Base-by-base conservation (phyloP, 23 tunicate genomes). In the Aplidium turbinatum region DNA sequence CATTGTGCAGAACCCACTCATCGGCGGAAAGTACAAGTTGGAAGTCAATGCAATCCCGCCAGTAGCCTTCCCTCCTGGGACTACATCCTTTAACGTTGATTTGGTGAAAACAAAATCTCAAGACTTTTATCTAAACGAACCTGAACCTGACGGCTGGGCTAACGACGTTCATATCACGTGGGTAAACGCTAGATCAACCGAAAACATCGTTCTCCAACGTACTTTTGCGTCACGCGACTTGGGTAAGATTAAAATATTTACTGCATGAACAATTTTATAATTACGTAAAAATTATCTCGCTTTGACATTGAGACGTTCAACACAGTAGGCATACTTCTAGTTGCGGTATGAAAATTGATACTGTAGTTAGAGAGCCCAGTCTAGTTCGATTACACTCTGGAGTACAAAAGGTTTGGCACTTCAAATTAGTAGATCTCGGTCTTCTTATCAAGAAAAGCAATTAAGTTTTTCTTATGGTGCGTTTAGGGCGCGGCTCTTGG, bases 1-100 rank as follows among this genome's bases (percentile, higher is more conserved):
- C 19, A 68, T 81, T 0, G 83, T 88, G 4, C 87, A 88, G 69
- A 88, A 88, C 58, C 78, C 96, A 3, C 68, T 88, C 19, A 33
- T 4, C 58, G 63, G 68, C 21, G 69, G 68, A 0, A 38, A 68
- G 1, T 68, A 68, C 31, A 28, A 3, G 5, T 73, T 88, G 73
- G 36, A 45, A 3, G 56, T 32, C 4, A 58, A 30, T 19, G 31
- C 38, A 1, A 47, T 88, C 2, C 46, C 55, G 6, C 67, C 82
- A 1, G 47, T 88, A 11, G 48, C 82, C 11, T 88, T 31, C 35
- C 96, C 96, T 33, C 79, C 87, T 23, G 96, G 96, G 0, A 32
- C 55, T 21, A 82, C 67, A 0, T 47, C 76, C 6, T 75, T 87
- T 7, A 21, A 69, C 58, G 80, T 79, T 2, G 33, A 51, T n/a